Evolutionary conservation across 2,113 vertebrate species (phyloP).

Genomic region (Oryzias melastigma): DNA sequence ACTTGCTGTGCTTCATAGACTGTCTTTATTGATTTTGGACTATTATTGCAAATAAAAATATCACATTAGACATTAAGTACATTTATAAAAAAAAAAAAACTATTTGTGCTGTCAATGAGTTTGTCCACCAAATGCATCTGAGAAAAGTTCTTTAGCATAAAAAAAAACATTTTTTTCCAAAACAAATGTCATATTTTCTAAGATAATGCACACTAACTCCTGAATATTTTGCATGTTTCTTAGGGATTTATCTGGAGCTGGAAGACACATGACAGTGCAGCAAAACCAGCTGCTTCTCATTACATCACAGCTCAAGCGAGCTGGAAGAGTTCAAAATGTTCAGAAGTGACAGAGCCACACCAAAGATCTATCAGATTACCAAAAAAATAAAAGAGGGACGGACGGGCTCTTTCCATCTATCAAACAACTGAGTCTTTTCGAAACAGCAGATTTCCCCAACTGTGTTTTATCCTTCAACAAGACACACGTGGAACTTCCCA

Average conservation of each 20-base stretch:
- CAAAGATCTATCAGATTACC: background rate
- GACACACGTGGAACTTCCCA: background rate
- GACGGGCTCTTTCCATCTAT: too few relatives aligned
- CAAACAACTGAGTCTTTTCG: background rate
- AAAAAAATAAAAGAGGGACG: too few relatives aligned
- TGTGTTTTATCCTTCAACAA: background rate
- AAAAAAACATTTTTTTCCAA: too few relatives aligned
- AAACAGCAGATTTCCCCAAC: background rate
- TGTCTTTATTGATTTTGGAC: background rate
- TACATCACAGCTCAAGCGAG: constrained; percentile 26
- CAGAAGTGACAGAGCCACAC: constrained; percentile 16
- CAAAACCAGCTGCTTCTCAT: constrained; percentile 44
- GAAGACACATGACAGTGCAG: background rate
- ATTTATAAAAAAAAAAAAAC: too few relatives aligned
- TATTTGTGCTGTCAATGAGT: background rate
- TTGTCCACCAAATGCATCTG: background rate
- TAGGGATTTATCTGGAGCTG: constrained; percentile 14
- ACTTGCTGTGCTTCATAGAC: background rate
- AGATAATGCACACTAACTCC: constrained; percentile 4
- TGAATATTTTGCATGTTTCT: constrained; percentile 11
- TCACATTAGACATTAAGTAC: background rate
- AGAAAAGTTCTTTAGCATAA: background rate
- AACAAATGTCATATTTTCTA: constrained; percentile 13
- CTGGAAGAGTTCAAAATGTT: constrained; percentile 16
- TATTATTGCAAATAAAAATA: background rate